A percentile compares a stretch with the other conserved stretches of the same genome.
phyloP scores from a whole-genome alignment of 1,140 invertebrate genomes.

The Aphaenogaster rudis region DNA sequence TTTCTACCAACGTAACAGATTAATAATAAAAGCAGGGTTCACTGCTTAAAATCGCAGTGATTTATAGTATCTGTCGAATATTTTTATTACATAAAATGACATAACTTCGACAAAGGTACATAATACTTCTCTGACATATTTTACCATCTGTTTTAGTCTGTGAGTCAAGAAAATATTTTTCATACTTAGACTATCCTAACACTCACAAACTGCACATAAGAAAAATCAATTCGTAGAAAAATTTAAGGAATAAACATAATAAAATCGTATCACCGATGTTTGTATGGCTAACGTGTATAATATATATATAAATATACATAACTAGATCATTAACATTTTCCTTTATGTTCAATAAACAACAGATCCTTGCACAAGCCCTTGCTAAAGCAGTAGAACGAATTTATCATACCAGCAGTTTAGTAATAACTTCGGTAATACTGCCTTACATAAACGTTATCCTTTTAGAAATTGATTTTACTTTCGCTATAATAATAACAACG shows the following conservation, averaged over 20 bases:
- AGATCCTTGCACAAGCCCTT: constrained; percentile 1
- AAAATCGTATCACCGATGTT: not conserved
- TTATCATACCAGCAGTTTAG: not conserved
- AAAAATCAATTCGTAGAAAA: constrained; percentile 36
- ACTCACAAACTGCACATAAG: not conserved
- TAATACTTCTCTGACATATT: constrained; percentile 39
- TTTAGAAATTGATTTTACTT: constrained; percentile 1
- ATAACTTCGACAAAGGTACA: constrained; percentile 60
- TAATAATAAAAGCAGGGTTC: constrained; percentile 23
- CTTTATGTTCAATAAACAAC: constrained; percentile 11
- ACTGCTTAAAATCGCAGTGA: constrained; percentile 16
- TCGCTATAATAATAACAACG: not conserved
- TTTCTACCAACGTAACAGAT: constrained; percentile 16
- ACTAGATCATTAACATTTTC: constrained; percentile 3
- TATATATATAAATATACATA: constrained; percentile 40
- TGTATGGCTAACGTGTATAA: constrained; percentile 4
- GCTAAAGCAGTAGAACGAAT: not conserved
- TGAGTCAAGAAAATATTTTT: not conserved
- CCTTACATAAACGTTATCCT: not conserved
- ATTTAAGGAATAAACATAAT: constrained; percentile 11
- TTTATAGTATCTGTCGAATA: constrained; percentile 47
- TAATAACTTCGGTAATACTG: constrained; percentile 33
- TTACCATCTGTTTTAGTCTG: constrained; percentile 2
- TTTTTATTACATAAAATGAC: constrained; percentile 72
- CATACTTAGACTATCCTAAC: not conserved